A percentile compares a stretch with the other conserved stretches of the same genome.
Evolutionary conservation across 2,888 invertebrate species (phyloP).

Genomic region (Zelleria hepariella): DNA sequence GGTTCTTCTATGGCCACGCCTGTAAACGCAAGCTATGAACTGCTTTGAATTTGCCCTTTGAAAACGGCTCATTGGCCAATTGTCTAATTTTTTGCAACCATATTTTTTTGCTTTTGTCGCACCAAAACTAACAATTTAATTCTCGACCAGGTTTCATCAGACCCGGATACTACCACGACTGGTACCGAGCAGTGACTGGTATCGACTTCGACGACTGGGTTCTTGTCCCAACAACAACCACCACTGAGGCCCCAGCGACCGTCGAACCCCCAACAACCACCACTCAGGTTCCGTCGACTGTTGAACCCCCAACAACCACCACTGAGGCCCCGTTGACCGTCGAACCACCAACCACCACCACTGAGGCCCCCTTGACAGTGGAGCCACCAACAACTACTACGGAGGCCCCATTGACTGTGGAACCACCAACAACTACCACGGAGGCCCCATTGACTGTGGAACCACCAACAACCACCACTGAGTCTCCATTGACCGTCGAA

Average conservation of each 20-base stretch:
- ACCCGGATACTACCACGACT: conserved; percentile 39
- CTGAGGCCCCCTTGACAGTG: not conserved
- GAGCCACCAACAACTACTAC: not conserved
- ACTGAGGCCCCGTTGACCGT: not conserved
- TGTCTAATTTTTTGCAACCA: too few species aligned
- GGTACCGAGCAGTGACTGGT: conserved; percentile 30
- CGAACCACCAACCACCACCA: not conserved
- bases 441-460: too few species aligned
- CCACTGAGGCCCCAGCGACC: not conserved
- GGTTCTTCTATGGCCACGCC: too few species aligned
- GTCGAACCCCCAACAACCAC: not conserved
- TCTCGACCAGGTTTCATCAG: conserved; percentile 35
- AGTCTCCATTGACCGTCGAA: too few species aligned
- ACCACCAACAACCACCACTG: too few species aligned
- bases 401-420: too few species aligned
- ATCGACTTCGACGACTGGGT: conserved; percentile 31
- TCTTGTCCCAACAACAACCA: not conserved
- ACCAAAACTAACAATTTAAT: conserved; percentile 4
- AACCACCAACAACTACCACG: too few species aligned
- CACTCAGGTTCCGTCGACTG: not conserved
- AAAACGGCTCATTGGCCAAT: too few species aligned
- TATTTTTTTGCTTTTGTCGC: too few species aligned
- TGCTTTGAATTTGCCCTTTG: too few species aligned
- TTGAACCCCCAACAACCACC: too few species aligned
- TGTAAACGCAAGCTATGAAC: too few species aligned